A percentile compares a stretch with the other conserved stretches of the same genome.
Evolutionary conservation across 2,888 invertebrate genomes (phyloP).

Genomic region (Neoascia interrupta): DNA sequence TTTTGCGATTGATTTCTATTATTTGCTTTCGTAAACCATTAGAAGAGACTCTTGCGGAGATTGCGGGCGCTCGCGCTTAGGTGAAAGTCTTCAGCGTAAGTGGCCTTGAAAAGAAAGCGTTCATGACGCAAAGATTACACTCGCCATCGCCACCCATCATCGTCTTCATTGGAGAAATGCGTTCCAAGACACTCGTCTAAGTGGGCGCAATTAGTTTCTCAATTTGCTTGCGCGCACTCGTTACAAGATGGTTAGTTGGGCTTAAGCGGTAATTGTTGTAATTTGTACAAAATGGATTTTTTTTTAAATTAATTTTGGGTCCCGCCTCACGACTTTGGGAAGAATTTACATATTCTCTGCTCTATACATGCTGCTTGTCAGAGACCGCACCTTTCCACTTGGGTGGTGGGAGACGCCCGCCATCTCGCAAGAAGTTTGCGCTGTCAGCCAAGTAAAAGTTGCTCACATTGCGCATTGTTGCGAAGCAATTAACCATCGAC

Average conservation of each 20-base stretch:
- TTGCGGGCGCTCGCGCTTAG: slow-evolving; percentile 9
- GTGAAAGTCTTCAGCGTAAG: slow-evolving; percentile 43
- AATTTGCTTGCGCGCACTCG: slow-evolving; percentile 27
- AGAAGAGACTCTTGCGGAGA: neutral
- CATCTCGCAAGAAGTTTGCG: neutral
- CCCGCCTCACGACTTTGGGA: neutral
- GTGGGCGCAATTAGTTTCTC: slow-evolving; percentile 52
- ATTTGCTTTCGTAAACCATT: neutral
- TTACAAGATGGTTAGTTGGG: slow-evolving; percentile 39
- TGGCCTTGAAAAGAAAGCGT: slow-evolving; percentile 68
- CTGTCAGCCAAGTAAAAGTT: slow-evolving; percentile 23
- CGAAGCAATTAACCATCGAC: slow-evolving; percentile 32
- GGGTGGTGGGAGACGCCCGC: slow-evolving; percentile 23
- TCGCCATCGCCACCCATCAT: too few species aligned
- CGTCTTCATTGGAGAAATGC: neutral
- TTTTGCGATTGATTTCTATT: neutral
- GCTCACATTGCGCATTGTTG: slow-evolving; percentile 24
- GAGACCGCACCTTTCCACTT: slow-evolving; percentile 13
- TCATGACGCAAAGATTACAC: slow-evolving; percentile 37
- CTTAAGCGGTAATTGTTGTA: slow-evolving; percentile 44
- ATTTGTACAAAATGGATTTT: slow-evolving; percentile 46
- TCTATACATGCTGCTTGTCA: neutral
- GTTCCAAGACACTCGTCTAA: neutral
- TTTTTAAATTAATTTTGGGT: slow-evolving; percentile 12
- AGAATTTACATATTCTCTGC: neutral